Conservation (phyloP, 2,113 vertebrate genomes). For the Silurus meridionalis region DNA sequence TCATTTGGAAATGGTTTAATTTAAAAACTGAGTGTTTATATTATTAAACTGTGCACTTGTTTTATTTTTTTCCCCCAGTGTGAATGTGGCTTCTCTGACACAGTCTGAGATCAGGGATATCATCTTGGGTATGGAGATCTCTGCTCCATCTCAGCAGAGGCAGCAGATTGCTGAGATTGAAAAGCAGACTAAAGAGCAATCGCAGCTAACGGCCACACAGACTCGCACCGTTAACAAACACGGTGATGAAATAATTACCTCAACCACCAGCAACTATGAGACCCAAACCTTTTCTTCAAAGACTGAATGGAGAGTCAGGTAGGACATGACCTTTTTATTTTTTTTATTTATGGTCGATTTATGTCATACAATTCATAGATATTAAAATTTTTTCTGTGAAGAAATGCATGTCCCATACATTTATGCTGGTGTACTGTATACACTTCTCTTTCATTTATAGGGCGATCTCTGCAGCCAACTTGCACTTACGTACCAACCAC, state of each 20-base stretch:
- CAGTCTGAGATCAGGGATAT: conserved; percentile 99
- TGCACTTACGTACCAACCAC: conserved; percentile 96
- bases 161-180: conserved; percentile 99
- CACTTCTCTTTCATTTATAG: conserved; percentile 63
- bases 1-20: neutral
- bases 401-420: neutral
- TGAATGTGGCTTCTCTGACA: conserved; percentile 96
- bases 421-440: neutral
- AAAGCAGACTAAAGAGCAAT: conserved; percentile 99
- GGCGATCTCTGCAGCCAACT: conserved; percentile 97
- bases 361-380: neutral
- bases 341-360: neutral
- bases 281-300: conserved; percentile 99
- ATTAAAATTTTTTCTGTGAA: neutral
- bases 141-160: conserved; percentile 96
- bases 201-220: conserved; percentile 94
- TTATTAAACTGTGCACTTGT: neutral
- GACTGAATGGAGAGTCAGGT: conserved; percentile 98
- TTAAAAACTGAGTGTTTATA: neutral
- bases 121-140: conserved; percentile 99
- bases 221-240: conserved; percentile 98
- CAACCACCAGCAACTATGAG: conserved; percentile 98
- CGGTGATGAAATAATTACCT: conserved; percentile 98
- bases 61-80: no score
- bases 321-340: conserved; percentile 3